Conservation (phyloP, 2,113 vertebrate species). For the Hippocampus comes region DNA sequence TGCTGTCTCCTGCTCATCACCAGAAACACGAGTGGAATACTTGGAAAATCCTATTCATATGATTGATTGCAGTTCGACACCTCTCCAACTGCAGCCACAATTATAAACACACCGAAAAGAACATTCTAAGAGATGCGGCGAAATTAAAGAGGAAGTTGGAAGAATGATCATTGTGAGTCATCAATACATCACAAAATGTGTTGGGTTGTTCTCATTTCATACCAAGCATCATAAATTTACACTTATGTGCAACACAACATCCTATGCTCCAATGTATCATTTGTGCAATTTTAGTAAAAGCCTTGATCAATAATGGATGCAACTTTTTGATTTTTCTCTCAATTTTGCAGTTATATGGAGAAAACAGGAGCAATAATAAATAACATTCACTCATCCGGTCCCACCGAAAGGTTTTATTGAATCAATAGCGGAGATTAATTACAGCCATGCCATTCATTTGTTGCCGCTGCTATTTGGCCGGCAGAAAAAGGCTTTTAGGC, state of each 20-base stretch:
- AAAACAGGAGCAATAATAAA: slow-evolving; percentile 28
- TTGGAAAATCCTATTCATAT: too few species aligned
- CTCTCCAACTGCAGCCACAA: too few species aligned
- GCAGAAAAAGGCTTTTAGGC: slow-evolving; percentile 68
- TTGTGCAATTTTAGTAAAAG: slow-evolving; percentile 43
- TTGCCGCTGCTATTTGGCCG: slow-evolving; percentile 47
- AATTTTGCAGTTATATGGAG: slow-evolving; percentile 46
- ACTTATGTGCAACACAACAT: slow-evolving; percentile 12
- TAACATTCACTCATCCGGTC: slow-evolving; percentile 33
- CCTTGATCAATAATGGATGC: slow-evolving; percentile 43
- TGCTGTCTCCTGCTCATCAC: too few species aligned
- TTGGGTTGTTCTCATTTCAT: not conserved
- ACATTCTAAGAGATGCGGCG: not conserved
- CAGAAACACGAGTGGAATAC: too few species aligned
- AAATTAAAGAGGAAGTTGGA: not conserved
- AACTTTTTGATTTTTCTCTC: slow-evolving; percentile 53
- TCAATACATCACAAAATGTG: not conserved
- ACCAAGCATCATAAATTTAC: not conserved
- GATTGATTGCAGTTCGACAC: too few species aligned
- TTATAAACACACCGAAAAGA: too few species aligned
- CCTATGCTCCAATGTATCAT: slow-evolving; percentile 22
- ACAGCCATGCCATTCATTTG: slow-evolving; percentile 63
- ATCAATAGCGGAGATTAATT: slow-evolving; percentile 74
- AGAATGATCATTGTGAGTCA: not conserved
- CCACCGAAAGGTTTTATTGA: slow-evolving; percentile 59